Percentiles rank a stretch among this genome's conserved stretches.
Conservation (phyloP, 2,113 vertebrate species). For the Coptodon bakossiorum region DNA sequence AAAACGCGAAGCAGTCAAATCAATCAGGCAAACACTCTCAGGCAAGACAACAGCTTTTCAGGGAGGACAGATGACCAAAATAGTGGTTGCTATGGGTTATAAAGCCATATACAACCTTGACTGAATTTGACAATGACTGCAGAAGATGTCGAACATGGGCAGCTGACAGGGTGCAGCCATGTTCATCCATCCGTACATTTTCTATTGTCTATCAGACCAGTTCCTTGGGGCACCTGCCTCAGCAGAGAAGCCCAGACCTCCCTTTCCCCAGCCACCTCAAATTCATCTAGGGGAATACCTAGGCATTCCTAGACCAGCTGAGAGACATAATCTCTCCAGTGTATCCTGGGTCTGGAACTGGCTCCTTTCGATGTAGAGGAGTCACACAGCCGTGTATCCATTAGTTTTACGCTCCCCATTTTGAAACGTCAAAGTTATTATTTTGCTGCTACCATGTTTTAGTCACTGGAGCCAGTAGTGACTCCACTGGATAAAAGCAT, state of each 20-base stretch:
- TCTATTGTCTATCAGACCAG: neutral
- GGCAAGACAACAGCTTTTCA: neutral
- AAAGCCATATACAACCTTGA: neutral
- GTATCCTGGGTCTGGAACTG: neutral
- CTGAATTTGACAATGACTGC: neutral
- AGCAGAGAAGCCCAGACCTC: neutral
- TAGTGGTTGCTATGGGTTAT: neutral
- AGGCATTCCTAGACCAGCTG: neutral
- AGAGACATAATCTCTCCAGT: neutral
- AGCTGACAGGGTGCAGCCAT: neutral
- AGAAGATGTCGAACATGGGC: neutral
- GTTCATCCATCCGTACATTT: neutral
- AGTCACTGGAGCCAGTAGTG: neutral
- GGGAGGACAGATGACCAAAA: neutral
- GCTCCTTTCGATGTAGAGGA: neutral
- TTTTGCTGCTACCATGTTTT: neutral
- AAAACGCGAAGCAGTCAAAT: neutral
- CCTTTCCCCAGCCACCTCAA: neutral
- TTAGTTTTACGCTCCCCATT: neutral
- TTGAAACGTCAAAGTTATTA: neutral
- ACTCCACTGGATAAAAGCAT: neutral
- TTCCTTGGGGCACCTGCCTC: neutral
- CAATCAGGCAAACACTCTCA: neutral
- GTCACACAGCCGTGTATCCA: neutral
- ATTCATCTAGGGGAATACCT: neutral